Evolutionary conservation across 2,113 vertebrate genomes (phyloP), one percentile per base, ranked within the genome.

Genomic region (Glaucidium brasilianum): DNA sequence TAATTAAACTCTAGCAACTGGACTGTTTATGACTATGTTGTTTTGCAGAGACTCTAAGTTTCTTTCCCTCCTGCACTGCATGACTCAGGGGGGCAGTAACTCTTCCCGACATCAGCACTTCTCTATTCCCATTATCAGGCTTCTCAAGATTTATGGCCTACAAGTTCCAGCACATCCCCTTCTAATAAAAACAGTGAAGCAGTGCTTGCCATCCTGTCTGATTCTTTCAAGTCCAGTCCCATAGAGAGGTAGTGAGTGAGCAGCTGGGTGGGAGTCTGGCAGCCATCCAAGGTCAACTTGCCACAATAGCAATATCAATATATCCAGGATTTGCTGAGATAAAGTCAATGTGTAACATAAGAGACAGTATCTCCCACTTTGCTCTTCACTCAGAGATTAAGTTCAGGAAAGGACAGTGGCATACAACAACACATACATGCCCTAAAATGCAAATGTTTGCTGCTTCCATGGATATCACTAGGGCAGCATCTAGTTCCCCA

Each of bases 391-490:
- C 34, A 17, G 10, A 64, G 39, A 41, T 41, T 49, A 37, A 77
- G 55, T 41, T 26, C 4, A 2, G 17, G 79, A 78, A 83, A 14
- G 66, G 16, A 50, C 7, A 43, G 22, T n/a, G 37, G 27, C n/a
- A 18, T 63, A 71, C 37, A 81, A 37, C n/a, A 71, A 10, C 27
- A 53, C 0, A 1, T 5, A 15, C 0, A 2, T 12, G 21, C 10
- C 34, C 13, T 27, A 1, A 62, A 79, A 81, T 27, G 3, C 37
- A 74, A 58, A 67, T 25, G 16, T 63, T 64, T 74, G 17, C 29
- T 0, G 2, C 72, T 86, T 73, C 55, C 47, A n/a, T 6, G 21
- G 63, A 15, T 50, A 77, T 39, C 32, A 30, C 43, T 59, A 64
- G 29, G 26, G 10, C 45, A 92, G 7, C 3, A 2, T 26, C n/a